phyloP scores from a whole-genome alignment of 2,113 vertebrate species.

The Forbesichthys agassizii region DNA sequence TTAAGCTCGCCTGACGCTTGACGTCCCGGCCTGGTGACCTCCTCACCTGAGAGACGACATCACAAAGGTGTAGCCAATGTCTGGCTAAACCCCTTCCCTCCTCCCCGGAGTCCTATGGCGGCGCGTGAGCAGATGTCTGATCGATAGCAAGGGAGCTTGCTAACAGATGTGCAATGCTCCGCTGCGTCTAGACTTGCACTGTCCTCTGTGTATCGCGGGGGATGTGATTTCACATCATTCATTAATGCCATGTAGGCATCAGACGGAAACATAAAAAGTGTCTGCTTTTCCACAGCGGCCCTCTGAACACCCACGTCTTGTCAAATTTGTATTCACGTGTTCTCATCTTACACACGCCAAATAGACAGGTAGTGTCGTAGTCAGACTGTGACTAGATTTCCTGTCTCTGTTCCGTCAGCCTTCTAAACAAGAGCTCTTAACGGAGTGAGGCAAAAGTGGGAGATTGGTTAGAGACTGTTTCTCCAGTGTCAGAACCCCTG shows the following conservation, averaged over 20 bases:
- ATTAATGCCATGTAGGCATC: background rate
- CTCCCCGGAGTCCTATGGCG: conserved; percentile 14
- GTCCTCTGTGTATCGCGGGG: background rate
- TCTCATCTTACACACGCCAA: conserved; percentile 34
- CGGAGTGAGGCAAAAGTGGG: conserved; percentile 32
- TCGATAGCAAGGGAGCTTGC: conserved; percentile 11
- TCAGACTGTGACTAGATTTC: conserved; percentile 35
- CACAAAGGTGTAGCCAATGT: conserved; percentile 5
- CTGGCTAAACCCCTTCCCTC: conserved; percentile 19
- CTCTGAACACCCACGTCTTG: conserved; percentile 1
- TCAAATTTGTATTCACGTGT: conserved; percentile 27
- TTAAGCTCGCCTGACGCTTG: conserved; percentile 19
- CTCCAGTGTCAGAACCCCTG: background rate
- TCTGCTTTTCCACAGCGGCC: background rate
- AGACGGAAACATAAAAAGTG: conserved; percentile 5
- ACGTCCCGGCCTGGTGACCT: conserved; percentile 13
- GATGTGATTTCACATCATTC: background rate
- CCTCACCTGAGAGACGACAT: conserved; percentile 8
- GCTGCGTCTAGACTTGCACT: background rate
- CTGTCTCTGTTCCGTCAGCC: conserved; percentile 22
- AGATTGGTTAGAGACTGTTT: conserved; percentile 14
- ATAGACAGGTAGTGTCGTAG: conserved; percentile 33
- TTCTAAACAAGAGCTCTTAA: conserved; percentile 51
- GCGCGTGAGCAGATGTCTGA: conserved; percentile 21
- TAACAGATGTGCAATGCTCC: background rate